Conservation (phyloP, 1,140 invertebrate genomes). For the Drosophila lacteicornis region DNA sequence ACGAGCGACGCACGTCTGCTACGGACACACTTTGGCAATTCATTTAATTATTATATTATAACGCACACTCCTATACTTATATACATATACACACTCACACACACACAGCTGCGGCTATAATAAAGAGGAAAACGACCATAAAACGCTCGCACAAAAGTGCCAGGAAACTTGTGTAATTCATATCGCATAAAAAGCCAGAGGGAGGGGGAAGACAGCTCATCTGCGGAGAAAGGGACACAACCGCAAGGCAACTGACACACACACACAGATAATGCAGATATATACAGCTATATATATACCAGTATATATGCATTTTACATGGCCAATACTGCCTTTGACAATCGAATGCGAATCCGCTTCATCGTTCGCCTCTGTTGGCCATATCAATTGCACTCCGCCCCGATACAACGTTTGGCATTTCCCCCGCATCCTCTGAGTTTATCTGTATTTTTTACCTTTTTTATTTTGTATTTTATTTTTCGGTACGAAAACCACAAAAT, state of each 20-base stretch:
- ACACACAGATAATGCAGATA: constrained; percentile 29
- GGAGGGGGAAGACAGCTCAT: constrained; percentile 31
- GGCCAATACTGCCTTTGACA: constrained; percentile 71
- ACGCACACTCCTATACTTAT: constrained; percentile 29
- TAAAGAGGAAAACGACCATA: constrained; percentile 80
- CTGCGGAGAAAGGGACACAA: constrained; percentile 36
- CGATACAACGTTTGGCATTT: constrained; percentile 35
- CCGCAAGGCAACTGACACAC: constrained; percentile 57
- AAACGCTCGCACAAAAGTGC: constrained; percentile 65
- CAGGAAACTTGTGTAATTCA: constrained; percentile 82
- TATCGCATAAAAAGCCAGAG: constrained; percentile 64
- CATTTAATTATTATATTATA: constrained; percentile 83
- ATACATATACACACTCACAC: constrained; percentile 14
- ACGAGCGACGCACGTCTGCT: constrained; percentile 70
- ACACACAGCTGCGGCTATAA: constrained; percentile 61
- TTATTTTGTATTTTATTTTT: constrained; percentile 30
- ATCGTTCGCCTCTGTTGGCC: constrained; percentile 57
- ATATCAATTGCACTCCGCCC: constrained; percentile 72
- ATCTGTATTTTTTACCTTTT: constrained; percentile 18
- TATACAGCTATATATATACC: constrained; percentile 14
- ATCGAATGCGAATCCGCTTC: constrained; percentile 68
- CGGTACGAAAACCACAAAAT: constrained; percentile 73
- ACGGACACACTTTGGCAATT: constrained; percentile 81
- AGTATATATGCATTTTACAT: constrained; percentile 48
- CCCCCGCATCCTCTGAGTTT: constrained; percentile 15